Evolutionary conservation across 2,797 vertebrate species (phyloP), one percentile per base, ranked within the genome.

Genomic region (Naso thynnoides): DNA sequence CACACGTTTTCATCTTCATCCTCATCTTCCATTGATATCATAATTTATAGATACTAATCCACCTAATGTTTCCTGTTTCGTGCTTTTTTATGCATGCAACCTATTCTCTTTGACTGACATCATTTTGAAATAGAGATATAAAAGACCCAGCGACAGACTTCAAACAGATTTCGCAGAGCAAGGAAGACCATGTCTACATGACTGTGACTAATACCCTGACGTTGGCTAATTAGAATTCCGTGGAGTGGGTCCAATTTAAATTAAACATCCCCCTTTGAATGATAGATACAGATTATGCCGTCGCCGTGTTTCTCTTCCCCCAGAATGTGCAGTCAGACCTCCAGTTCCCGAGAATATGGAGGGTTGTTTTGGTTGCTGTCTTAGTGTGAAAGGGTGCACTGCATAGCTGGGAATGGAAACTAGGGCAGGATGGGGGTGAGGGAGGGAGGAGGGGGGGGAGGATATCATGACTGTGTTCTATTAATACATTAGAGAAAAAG

Each of bases 401-500:
- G 83, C 89, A 89, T 85, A 89, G 88, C 86, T 92, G 91, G 81
- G 87, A 86, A 90, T 93, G 90, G 91, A 93, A 94, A 94, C 74
- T 92, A 91, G 93, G 91, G 88, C 86, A 59, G 42, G 78, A 67
- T 80, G 94, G 92, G 87, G 93, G 93, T 87, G 39, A 44, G 92
- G 92, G 91, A 91, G 68, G 92, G 87, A 75, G 83, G 29, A 89
- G 86, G 81, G 89, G 14, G 88, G 88, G 89, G 86, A 88, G 82
- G 62, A 76, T 89, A 86, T 91, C 93, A 91, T 91, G 73, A 93
- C 93, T 92, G 72, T 88, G 93, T 96, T 95, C 97, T 98, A 98
- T 97, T 96, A 97, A 96, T 97, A 97, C 93, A 83, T 86, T 52
- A 53, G 92, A 88, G 85, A 74, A 89, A 89, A 89, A 89, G 93